A percentile compares a stretch with the other conserved stretches of the same genome.
Conservation (phyloP, 2,113 vertebrate species). For the Calyptommatus sinebrachiatus region DNA sequence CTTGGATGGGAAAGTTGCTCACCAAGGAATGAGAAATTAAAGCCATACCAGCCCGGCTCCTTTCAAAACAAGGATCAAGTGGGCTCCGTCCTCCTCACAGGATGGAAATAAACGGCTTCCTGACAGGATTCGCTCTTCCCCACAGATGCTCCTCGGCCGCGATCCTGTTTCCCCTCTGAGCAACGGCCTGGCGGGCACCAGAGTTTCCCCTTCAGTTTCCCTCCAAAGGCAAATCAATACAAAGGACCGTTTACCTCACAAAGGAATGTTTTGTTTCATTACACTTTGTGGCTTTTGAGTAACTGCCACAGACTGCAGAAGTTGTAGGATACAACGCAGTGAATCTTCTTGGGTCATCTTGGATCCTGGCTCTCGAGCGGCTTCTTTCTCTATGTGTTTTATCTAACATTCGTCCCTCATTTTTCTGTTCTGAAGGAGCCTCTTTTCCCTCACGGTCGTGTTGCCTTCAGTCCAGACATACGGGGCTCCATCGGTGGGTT, state of each 20-base stretch:
- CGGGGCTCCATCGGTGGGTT: too few species aligned
- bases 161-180: conserved; percentile 6
- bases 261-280: not conserved
- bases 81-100: conserved; percentile 58
- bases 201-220: not conserved
- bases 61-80: conserved; percentile 78
- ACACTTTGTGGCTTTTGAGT: rapidly evolving
- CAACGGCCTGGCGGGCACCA: conserved; percentile 36
- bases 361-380: not conserved
- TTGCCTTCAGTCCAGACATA: too few species aligned
- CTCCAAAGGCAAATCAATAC: not conserved
- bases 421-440: not conserved
- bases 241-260: not conserved
- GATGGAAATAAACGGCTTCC: conserved; percentile 77
- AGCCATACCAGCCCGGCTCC: conserved; percentile 76
- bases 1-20: conserved; percentile 94
- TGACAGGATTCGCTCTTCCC: conserved; percentile 69
- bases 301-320: rapidly evolving
- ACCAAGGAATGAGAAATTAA: conserved; percentile 84
- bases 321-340: rapidly evolving
- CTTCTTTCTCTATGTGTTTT: not conserved
- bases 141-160: conserved; percentile 22
- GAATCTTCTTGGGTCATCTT: not conserved
- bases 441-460: too few species aligned
- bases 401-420: not conserved